A percentile compares a stretch with the other conserved stretches of the same genome.
These are phyloP conservation scores for Acridotheres tristis DNA, from an alignment of 2,797 vertebrate species.

Conservation along the genomic window DNA sequence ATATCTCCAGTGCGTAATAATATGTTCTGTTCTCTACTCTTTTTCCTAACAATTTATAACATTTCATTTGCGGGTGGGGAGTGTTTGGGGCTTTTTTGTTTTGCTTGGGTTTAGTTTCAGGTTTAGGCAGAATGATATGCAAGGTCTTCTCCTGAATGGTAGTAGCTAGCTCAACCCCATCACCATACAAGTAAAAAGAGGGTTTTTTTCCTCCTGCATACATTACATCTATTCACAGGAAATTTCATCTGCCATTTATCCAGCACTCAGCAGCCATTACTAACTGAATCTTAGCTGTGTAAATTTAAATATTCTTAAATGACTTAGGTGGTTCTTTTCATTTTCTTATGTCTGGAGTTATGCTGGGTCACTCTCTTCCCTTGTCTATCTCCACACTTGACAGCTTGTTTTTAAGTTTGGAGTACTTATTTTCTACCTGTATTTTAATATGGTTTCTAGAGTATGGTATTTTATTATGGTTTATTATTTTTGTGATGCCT, in stretches of 20 bases:
- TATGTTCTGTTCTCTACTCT: not conserved
- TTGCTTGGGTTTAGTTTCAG: not conserved
- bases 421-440: not conserved
- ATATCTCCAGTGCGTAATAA: not conserved
- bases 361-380: not conserved
- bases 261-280: not conserved
- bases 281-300: not conserved
- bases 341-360: not conserved
- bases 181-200: not conserved
- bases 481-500: not conserved
- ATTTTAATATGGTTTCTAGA: not conserved
- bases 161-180: not conserved
- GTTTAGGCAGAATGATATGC: not conserved
- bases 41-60: not conserved
- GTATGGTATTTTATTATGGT: not conserved
- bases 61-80: not conserved
- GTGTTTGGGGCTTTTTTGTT: accelerated
- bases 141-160: not conserved
- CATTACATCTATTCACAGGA: not conserved
- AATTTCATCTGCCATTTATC: not conserved
- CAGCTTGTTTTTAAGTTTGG: not conserved
- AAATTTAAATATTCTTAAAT: not conserved
- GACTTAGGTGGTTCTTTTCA: not conserved
- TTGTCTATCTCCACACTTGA: not conserved
- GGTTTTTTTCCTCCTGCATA: accelerated